phyloP scores from a whole-genome alignment of 2,797 vertebrate genomes.

The Argyrosomus regius region DNA sequence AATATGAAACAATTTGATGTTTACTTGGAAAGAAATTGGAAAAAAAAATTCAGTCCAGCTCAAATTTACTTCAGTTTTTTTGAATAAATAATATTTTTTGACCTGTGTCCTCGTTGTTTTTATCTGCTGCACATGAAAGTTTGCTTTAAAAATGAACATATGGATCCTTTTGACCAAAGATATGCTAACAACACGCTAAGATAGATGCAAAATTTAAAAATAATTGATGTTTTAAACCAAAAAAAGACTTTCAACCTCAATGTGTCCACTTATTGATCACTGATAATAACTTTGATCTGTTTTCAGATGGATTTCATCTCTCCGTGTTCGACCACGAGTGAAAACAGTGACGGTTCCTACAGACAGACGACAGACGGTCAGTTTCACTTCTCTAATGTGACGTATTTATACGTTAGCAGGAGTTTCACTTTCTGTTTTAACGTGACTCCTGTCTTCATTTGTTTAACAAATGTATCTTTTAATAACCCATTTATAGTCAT shows the following conservation, averaged over 20 bases:
- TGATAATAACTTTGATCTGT: background rate
- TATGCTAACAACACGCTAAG: too few relatives aligned
- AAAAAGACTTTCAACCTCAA: too few relatives aligned
- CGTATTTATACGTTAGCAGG: too few relatives aligned
- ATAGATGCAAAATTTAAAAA: background rate
- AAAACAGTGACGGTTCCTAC: conserved; percentile 87
- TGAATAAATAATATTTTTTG: background rate
- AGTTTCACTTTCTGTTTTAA: background rate
- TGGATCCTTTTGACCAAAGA: background rate
- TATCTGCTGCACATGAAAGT: background rate
- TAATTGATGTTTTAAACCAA: too few relatives aligned
- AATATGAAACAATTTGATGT: background rate
- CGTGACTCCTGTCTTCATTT: background rate
- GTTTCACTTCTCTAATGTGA: conserved; percentile 56
- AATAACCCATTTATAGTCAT: background rate
- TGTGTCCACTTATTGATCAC: background rate
- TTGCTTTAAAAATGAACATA: background rate
- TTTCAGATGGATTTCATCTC: conserved; percentile 92
- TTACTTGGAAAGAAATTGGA: background rate
- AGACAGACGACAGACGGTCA: conserved; percentile 88
- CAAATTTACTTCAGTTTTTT: too few relatives aligned
- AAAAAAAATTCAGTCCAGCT: background rate
- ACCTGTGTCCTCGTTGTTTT: background rate
- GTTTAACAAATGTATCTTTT: background rate
- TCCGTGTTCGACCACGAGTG: conserved; percentile 85